phyloP scores from a whole-genome alignment of 2,797 vertebrate species.

The Sphenodon punctatus region DNA sequence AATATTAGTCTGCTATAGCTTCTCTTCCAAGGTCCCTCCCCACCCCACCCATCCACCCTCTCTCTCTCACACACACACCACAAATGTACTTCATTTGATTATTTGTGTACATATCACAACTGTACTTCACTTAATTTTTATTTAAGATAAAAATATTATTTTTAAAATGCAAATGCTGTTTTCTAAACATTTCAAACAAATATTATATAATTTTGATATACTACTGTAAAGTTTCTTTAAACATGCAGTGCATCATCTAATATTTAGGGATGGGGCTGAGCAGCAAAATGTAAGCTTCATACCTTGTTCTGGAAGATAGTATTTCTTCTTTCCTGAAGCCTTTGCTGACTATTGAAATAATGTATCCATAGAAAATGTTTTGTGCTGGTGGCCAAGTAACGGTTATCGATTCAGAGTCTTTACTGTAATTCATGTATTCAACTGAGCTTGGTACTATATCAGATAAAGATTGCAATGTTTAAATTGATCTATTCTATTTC shows the following conservation, averaged over 20 bases:
- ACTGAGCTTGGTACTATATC: conserved; percentile 76
- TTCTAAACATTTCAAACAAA: not conserved
- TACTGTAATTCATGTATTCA: conserved; percentile 76
- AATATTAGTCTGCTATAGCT: not conserved
- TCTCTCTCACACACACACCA: no score
- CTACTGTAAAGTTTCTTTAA: not conserved
- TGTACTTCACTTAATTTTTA: no score
- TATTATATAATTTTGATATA: not conserved
- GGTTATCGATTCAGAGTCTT: conserved; percentile 78
- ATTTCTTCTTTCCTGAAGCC: conserved; percentile 70
- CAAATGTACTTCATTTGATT: no score
- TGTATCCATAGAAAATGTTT: conserved; percentile 73
- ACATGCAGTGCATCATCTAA: not conserved
- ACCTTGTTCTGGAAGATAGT: conserved; percentile 74
- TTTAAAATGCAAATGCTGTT: not conserved
- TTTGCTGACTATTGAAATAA: conserved; percentile 80
- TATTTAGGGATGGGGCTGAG: not conserved
- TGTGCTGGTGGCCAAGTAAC: conserved; percentile 73
- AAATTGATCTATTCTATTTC: not conserved
- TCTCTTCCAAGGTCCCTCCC: not conserved
- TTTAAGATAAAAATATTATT: no score
- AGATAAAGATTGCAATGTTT: conserved; percentile 10
- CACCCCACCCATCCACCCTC: no score
- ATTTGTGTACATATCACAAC: no score
- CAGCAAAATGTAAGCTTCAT: conserved; percentile 9